phyloP scores from a whole-genome alignment of 2,113 vertebrate species.

The Loxodonta africana region DNA sequence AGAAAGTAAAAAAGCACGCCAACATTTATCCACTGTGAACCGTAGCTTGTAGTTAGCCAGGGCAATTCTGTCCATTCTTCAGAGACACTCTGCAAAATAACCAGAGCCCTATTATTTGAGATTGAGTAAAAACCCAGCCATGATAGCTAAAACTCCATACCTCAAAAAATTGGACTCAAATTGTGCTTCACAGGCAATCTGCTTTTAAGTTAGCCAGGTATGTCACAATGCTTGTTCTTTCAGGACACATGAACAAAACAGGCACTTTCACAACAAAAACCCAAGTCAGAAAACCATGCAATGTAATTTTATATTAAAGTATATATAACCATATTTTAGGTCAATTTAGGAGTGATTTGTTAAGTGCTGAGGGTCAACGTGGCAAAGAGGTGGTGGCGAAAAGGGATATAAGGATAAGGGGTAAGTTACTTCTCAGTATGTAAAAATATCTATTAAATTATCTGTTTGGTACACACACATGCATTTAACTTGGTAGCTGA shows the following conservation, averaged over 20 bases:
- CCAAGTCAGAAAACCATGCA: constrained; percentile 81
- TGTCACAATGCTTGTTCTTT: constrained; percentile 76
- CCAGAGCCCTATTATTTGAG: constrained; percentile 91
- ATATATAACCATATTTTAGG: constrained; percentile 71
- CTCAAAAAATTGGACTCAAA: constrained; percentile 79
- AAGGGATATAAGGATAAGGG: constrained; percentile 29
- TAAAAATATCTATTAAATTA: constrained; percentile 52
- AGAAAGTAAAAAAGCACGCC: constrained; percentile 89
- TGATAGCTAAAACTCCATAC: constrained; percentile 87
- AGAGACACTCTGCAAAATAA: constrained; percentile 91
- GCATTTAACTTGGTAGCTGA: constrained; percentile 1
- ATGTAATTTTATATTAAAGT: constrained; percentile 73
- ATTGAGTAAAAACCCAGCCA: constrained; percentile 88
- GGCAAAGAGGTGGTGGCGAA: constrained; percentile 68
- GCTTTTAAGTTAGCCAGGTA: constrained; percentile 78
- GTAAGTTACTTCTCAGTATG: constrained; percentile 52
- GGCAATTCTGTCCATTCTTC: constrained; percentile 90
- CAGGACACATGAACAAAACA: constrained; percentile 79
- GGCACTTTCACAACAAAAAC: constrained; percentile 79
- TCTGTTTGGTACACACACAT: not conserved
- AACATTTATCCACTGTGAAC: constrained; percentile 90
- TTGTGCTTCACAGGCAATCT: constrained; percentile 86
- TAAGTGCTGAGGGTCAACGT: constrained; percentile 66
- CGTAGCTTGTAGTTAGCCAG: constrained; percentile 89
- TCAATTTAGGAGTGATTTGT: constrained; percentile 63